Percentiles rank a stretch among this genome's conserved stretches.
These are phyloP conservation scores for Ctenosaura bakeri DNA, from an alignment of 2,797 vertebrate species.

Conservation along the genomic window DNA sequence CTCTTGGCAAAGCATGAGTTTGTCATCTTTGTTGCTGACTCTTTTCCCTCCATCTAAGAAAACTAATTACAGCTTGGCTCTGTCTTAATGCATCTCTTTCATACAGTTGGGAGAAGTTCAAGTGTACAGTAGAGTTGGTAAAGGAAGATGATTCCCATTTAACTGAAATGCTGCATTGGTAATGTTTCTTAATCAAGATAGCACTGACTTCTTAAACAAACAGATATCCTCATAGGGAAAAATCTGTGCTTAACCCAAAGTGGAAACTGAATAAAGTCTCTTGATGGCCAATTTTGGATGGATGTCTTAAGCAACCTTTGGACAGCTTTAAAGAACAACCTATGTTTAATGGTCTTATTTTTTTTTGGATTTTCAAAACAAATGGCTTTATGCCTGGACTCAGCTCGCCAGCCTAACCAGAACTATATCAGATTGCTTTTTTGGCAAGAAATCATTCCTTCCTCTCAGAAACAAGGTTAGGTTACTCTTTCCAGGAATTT, in stretches of 20 bases:
- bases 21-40: slow-evolving; percentile 59
- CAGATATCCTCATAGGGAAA: neutral
- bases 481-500: neutral
- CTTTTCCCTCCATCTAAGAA: slow-evolving; percentile 61
- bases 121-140: slow-evolving; percentile 27
- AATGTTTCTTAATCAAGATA: neutral
- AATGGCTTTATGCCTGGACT: neutral
- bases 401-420: neutral
- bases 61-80: slow-evolving; percentile 60
- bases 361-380: neutral
- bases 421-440: slow-evolving; percentile 11
- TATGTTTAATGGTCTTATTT: neutral
- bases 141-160: slow-evolving; percentile 49
- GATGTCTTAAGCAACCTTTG: neutral
- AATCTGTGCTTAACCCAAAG: neutral
- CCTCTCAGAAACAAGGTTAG: neutral
- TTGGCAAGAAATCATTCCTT: neutral
- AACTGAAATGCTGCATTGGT: slow-evolving; percentile 39
- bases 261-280: neutral
- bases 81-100: slow-evolving; percentile 52
- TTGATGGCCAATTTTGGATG: neutral
- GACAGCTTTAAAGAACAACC: slow-evolving; percentile 1
- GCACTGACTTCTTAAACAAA: neutral
- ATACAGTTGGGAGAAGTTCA: slow-evolving; percentile 41
- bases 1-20: slow-evolving; percentile 64